Conservation (phyloP, 2,113 vertebrate species). For the Hemibagrus wyckioides region DNA sequence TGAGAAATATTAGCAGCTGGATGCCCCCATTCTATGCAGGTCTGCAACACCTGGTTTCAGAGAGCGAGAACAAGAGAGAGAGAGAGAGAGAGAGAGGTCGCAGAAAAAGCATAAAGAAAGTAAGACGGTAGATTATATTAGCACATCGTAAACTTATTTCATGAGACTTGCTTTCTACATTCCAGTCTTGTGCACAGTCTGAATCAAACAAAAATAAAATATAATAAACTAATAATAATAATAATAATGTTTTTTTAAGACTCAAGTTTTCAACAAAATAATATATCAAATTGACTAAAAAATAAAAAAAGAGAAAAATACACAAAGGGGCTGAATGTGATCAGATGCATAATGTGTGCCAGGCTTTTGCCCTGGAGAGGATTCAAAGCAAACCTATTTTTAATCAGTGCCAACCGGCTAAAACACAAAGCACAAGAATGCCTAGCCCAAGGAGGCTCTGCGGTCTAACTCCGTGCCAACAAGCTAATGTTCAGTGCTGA, state of each 20-base stretch:
- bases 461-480: neutral
- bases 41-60: slow-evolving; percentile 55
- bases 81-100: neutral
- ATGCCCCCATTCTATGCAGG: slow-evolving; percentile 54
- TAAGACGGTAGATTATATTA: neutral
- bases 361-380: slow-evolving; percentile 20
- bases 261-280: neutral
- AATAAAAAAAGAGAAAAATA: neutral
- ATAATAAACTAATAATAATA: neutral
- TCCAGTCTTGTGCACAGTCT: neutral
- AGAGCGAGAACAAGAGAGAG: slow-evolving; percentile 34
- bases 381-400: slow-evolving; percentile 41
- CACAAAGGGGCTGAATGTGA: slow-evolving; percentile 12
- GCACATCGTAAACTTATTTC: neutral
- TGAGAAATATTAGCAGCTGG: slow-evolving; percentile 54
- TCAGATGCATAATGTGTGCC: slow-evolving; percentile 9
- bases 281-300: neutral
- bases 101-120: neutral
- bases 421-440: slow-evolving; percentile 26
- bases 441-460: slow-evolving; percentile 1
- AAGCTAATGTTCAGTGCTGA: slow-evolving; percentile 1
- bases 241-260: too few relatives aligned
- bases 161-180: neutral
- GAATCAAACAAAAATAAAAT: neutral
- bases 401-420: slow-evolving; percentile 18